These are phyloP conservation scores for Lasiurus cinereus DNA, from an alignment of 2,113 vertebrate genomes.

Conservation along the genomic window DNA sequence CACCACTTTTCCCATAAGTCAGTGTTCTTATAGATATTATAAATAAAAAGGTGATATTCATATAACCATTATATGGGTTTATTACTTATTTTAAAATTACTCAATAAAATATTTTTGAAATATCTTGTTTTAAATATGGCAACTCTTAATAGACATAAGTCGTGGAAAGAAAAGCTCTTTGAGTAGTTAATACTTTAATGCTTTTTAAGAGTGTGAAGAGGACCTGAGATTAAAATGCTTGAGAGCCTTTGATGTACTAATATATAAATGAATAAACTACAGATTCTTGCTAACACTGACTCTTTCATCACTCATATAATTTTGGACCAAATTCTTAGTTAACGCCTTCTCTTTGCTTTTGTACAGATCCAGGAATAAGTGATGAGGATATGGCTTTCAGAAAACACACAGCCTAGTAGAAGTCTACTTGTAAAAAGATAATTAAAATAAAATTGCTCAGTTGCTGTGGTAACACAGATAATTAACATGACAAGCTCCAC, in stretches of 20 bases:
- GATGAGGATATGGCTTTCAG: not conserved
- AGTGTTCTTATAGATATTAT: not conserved
- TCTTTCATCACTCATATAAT: not conserved
- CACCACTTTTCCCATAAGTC: not conserved
- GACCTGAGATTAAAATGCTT: not conserved
- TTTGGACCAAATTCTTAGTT: not conserved
- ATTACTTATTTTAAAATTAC: not conserved
- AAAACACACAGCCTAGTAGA: not conserved
- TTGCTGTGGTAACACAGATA: not conserved
- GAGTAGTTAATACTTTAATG: not conserved
- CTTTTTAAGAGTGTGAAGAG: not conserved
- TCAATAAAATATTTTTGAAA: not conserved
- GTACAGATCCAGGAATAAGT: not conserved
- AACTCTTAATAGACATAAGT: not conserved
- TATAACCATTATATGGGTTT: not conserved
- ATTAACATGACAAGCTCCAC: not conserved
- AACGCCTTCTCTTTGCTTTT: slow-evolving; percentile 3
- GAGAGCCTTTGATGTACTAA: not conserved
- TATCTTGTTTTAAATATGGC: not conserved
- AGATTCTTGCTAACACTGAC: not conserved
- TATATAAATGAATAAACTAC: not conserved
- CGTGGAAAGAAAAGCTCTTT: not conserved
- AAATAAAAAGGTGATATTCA: not conserved
- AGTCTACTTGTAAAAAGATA: not conserved
- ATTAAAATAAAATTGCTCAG: not conserved